Conservation (phyloP, 2,797 vertebrate genomes). For the Uromys caudimaculatus region DNA sequence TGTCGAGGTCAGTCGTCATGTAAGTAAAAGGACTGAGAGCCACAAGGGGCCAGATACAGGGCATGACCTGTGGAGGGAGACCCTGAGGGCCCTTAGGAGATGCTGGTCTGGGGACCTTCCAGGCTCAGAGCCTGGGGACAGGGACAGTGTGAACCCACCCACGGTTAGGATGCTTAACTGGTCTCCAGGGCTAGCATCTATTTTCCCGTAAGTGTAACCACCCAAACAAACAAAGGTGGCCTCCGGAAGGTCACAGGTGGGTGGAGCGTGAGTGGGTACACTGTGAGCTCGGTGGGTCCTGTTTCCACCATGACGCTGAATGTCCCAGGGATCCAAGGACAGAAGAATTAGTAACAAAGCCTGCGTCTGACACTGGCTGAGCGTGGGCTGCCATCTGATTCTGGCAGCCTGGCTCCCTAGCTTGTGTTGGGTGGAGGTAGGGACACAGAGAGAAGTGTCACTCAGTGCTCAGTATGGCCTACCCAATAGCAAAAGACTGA, state of each 20-base stretch:
- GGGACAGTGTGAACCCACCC: background rate
- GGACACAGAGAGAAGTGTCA: background rate
- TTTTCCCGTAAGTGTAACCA: background rate
- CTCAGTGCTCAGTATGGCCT: accelerated
- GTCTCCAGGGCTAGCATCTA: background rate
- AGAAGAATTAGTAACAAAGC: background rate
- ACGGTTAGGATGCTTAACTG: background rate
- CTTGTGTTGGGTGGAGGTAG: background rate
- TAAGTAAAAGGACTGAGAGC: background rate
- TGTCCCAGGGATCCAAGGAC: background rate
- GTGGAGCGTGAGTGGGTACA: background rate
- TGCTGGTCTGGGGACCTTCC: background rate
- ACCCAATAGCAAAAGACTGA: background rate
- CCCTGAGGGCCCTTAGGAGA: background rate
- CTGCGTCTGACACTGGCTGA: background rate
- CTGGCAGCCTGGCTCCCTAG: background rate
- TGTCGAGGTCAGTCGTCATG: too few species aligned
- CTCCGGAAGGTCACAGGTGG: background rate
- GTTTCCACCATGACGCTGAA: background rate
- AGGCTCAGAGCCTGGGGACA: background rate
- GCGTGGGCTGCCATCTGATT: background rate
- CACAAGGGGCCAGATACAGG: background rate
- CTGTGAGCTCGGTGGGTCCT: background rate
- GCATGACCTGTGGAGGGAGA: too few species aligned
- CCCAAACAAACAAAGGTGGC: background rate